Evolutionary conservation across 1,140 invertebrate species (phyloP), one percentile per base, ranked within the genome.

Genomic region (Triops cancriformis): DNA sequence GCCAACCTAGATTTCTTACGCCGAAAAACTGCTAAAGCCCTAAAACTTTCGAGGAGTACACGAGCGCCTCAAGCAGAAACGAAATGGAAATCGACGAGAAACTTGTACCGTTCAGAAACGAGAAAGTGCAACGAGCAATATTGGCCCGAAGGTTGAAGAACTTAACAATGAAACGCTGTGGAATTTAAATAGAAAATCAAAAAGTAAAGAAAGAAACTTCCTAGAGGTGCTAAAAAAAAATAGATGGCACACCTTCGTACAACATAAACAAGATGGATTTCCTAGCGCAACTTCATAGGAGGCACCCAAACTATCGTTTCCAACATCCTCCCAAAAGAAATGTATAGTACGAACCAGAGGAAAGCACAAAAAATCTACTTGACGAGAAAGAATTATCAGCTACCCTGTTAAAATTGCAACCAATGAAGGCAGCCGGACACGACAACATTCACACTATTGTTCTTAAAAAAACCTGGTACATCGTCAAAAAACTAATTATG

Each of bases 181-280:
- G 43, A 45, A 45, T 45, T 45, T 45, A 45, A 45, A 45, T 45
- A 45, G 43, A 45, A 45, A 45, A 45, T 45, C 43, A 45, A 45
- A 45, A 45, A 45, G 0, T 45, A 10, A 45, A 45, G 43, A 45
- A 45, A 45, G 43, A 45, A 45, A 45, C 43, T 18, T 45, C 43
- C 1, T 45, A 45, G 1, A 45, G 4, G 43, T 5, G 4, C 1
- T 45, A 45, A 45, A 45, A 75, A 11, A 75, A 26, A 43, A 43
- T 43, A 43, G 0, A 43, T 45, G 43, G 1, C 43, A 28, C 28
- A n/a, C 42, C 42, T 3, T n/a, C 74, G n/a, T 10, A 75, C 28
- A 27, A 75, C 28, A 75, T 37, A 75, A 42, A 5, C n/a, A 75
- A 75, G 28, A 18, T 75, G 10, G 42, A 75, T 37, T 75, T 75